phyloP scores from a whole-genome alignment of 2,113 vertebrate species.

The Tupaia tana region DNA sequence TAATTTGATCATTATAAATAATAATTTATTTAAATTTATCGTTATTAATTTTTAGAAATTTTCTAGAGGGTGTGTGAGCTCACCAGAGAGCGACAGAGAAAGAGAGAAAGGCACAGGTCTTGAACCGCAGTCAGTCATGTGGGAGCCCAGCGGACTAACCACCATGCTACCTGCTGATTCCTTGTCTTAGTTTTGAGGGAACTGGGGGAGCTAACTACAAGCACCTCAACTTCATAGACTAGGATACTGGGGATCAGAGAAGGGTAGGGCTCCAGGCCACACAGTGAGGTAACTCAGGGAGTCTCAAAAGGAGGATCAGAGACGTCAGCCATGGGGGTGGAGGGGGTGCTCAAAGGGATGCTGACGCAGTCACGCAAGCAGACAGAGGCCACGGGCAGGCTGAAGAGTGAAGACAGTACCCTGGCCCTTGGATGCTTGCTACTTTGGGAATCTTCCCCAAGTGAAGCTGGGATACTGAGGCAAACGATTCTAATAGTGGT shows the following conservation, averaged over 20 bases:
- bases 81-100: too few relatives aligned
- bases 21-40: too few relatives aligned
- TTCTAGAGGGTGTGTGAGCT: too few relatives aligned
- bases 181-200: background rate
- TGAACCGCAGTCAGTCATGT: too few relatives aligned
- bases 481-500: background rate
- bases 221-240: background rate
- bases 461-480: background rate
- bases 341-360: fast-evolving
- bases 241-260: background rate
- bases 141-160: too few relatives aligned
- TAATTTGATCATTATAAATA: too few relatives aligned
- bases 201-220: background rate
- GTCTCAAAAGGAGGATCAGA: background rate
- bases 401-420: background rate
- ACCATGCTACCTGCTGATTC: too few relatives aligned
- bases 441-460: too few relatives aligned
- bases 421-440: background rate
- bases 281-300: too few relatives aligned
- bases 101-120: too few relatives aligned
- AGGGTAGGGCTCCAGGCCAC: background rate
- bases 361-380: background rate
- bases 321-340: fast-evolving
- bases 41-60: too few relatives aligned
- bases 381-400: fast-evolving